phyloP scores from a whole-genome alignment of 53 echinoderm and acorn worm species.

The Henricia sp. region DNA sequence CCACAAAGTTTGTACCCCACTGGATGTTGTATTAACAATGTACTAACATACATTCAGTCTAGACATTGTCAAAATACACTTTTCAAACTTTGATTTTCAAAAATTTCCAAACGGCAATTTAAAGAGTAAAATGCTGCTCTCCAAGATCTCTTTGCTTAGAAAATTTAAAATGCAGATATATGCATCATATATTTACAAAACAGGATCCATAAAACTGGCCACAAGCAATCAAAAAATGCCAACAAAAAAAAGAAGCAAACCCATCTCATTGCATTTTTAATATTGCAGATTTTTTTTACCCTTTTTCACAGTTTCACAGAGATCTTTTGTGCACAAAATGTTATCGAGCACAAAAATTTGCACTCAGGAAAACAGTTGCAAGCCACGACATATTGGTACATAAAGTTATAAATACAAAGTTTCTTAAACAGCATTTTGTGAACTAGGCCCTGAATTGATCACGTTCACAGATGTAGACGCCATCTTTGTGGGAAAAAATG shows the following conservation, averaged over 20 bases:
- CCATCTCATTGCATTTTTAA: slow-evolving; percentile 44
- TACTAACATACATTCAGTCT: too few species aligned
- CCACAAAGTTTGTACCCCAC: too few species aligned
- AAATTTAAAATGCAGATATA: neutral
- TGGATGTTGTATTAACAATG: too few species aligned
- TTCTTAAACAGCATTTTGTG: neutral
- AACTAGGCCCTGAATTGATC: neutral
- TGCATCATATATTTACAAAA: neutral
- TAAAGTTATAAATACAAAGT: neutral
- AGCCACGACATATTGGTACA: neutral
- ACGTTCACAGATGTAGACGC: neutral
- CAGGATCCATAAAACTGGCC: slow-evolving; percentile 45
- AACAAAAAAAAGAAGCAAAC: neutral
- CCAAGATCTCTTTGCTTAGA: too few species aligned
- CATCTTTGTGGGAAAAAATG: too few species aligned
- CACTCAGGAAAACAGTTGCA: neutral
- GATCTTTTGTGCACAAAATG: neutral
- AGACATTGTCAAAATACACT: too few species aligned
- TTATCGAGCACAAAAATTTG: neutral
- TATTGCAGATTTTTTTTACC: slow-evolving; percentile 43
- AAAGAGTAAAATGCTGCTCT: too few species aligned
- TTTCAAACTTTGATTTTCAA: too few species aligned
- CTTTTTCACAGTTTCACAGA: neutral
- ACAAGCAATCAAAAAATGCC: neutral
- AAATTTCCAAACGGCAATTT: too few species aligned